A percentile compares a stretch with the other conserved stretches of the same genome.
Evolutionary conservation across 2,113 vertebrate species (phyloP).

Genomic region (Myotis yumanensis): DNA sequence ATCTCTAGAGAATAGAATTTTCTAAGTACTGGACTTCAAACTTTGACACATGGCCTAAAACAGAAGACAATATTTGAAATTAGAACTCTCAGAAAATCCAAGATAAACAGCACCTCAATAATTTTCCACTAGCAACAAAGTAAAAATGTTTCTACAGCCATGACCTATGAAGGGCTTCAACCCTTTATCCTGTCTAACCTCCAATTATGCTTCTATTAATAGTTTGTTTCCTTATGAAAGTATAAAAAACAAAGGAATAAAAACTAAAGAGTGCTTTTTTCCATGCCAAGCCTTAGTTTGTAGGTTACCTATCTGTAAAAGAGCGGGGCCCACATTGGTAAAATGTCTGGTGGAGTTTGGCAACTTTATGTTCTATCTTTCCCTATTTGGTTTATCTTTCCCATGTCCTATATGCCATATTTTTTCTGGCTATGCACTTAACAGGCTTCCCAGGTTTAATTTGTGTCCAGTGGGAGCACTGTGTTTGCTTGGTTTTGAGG

Average conservation of each 20-base stretch:
- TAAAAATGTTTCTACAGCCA: not conserved
- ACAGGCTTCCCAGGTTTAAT: conserved; percentile 48
- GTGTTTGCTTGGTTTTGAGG: conserved; percentile 67
- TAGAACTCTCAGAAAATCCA: not conserved
- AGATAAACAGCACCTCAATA: not conserved
- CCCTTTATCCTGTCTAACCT: not conserved
- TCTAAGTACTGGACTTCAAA: not conserved
- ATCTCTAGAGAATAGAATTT: not conserved
- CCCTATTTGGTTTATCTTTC: conserved; percentile 62
- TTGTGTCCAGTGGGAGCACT: conserved; percentile 34
- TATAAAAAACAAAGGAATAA: not conserved
- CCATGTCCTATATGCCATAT: conserved; percentile 2
- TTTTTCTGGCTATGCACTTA: conserved; percentile 34
- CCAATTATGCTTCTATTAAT: not conserved
- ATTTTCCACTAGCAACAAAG: not conserved
- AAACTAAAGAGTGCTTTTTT: not conserved
- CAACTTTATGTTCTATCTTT: conserved; percentile 44
- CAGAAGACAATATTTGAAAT: not conserved
- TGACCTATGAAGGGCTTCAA: not conserved
- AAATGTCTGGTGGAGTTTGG: not conserved
- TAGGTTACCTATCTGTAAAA: not conserved
- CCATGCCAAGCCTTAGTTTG: not conserved
- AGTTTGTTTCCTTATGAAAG: not conserved
- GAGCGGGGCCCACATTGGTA: not conserved
- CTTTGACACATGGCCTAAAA: not conserved